A percentile compares a stretch with the other conserved stretches of the same genome.
Conservation (phyloP, 1,140 invertebrate species). For the Diabrotica virgifera region DNA sequence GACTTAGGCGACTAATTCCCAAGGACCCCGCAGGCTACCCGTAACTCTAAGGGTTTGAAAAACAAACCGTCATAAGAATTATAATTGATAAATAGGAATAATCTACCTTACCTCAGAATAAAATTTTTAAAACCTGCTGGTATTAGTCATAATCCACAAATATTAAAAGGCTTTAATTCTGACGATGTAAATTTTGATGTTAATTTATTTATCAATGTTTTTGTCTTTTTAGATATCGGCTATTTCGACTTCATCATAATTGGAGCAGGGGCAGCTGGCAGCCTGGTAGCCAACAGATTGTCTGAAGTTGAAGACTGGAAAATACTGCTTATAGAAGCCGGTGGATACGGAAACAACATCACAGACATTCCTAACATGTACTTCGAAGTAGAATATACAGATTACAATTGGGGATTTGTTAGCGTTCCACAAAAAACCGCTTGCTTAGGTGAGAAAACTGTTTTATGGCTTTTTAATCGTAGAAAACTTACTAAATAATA, state of each 20-base stretch:
- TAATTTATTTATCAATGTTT: background rate
- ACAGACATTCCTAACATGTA: slow-evolving; percentile 61
- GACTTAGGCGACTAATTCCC: no score
- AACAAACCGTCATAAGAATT: background rate
- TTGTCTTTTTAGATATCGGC: slow-evolving; percentile 5
- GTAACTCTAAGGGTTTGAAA: background rate
- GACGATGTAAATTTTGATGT: background rate
- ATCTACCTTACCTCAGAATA: background rate
- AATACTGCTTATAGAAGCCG: slow-evolving; percentile 81
- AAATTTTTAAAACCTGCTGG: background rate
- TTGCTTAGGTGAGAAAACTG: slow-evolving; percentile 25
- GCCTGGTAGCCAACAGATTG: slow-evolving; percentile 81
- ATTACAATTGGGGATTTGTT: slow-evolving; percentile 67
- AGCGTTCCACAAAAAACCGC: slow-evolving; percentile 48
- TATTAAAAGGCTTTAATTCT: background rate
- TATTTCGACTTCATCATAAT: slow-evolving; percentile 79
- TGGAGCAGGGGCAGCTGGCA: slow-evolving; percentile 84
- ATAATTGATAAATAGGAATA: background rate
- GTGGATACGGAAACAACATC: slow-evolving; percentile 51
- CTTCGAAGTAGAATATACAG: slow-evolving; percentile 55
- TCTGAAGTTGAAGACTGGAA: slow-evolving; percentile 73
- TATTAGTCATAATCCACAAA: background rate
- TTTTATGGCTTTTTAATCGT: background rate
- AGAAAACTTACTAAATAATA: background rate
- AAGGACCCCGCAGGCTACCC: background rate